These are phyloP conservation scores for Eupeodes latifasciatus DNA, from an alignment of 2,888 invertebrate species.

Conservation along the genomic window DNA sequence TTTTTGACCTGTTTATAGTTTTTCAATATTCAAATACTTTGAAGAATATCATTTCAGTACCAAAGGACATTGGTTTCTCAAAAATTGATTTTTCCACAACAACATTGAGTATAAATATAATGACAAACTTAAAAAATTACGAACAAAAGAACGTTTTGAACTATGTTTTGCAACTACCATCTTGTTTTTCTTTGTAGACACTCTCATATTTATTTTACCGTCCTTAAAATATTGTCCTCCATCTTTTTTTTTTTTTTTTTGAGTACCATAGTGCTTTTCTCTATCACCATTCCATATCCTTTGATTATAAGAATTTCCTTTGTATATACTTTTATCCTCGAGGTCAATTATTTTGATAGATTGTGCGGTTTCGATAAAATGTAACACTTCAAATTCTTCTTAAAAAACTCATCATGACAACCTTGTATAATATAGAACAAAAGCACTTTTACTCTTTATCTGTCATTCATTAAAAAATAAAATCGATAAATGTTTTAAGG, in stretches of 20 bases:
- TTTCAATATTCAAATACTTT: too few species aligned
- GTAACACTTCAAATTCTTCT: conserved; percentile 31
- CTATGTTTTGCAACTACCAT: too few species aligned
- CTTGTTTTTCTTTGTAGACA: neutral
- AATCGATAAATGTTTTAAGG: conserved; percentile 11
- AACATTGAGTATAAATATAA: too few species aligned
- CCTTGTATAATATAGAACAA: conserved; percentile 4
- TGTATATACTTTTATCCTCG: conserved; percentile 2
- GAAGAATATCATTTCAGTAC: too few species aligned
- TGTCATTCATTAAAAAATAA: conserved; percentile 22
- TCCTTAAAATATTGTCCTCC: neutral
- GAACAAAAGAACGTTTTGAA: neutral
- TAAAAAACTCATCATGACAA: conserved; percentile 1
- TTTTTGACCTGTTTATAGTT: too few species aligned
- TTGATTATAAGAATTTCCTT: conserved; percentile 25
- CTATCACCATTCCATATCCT: neutral
- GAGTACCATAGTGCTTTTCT: conserved; percentile 4
- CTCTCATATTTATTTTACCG: neutral
- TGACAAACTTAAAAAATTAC: neutral
- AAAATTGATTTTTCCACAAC: too few species aligned
- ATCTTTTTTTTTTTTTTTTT: neutral
- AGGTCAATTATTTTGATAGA: conserved; percentile 52
- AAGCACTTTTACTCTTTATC: conserved; percentile 16
- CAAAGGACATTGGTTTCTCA: too few species aligned
- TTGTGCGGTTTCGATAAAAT: conserved; percentile 38